Evolutionary conservation across 2,888 invertebrate species (phyloP).

Genomic region (Rotaria sp.): DNA sequence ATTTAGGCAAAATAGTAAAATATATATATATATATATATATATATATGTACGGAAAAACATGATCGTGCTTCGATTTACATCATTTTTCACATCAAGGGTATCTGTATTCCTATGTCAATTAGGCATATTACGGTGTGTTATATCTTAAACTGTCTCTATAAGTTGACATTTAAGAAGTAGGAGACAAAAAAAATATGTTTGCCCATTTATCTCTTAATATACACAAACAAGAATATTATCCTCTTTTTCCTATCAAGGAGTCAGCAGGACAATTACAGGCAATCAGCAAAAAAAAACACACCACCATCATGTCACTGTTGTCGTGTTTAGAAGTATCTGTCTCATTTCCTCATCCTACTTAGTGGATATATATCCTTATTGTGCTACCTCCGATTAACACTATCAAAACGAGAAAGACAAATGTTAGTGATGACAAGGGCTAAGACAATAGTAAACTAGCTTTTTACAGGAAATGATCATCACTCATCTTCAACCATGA

Average conservation of each 20-base stretch:
- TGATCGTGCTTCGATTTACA: not conserved
- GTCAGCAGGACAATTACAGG: not conserved
- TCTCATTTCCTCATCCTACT: not conserved
- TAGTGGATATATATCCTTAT: not conserved
- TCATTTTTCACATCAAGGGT: not conserved
- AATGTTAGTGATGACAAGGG: too few relatives aligned
- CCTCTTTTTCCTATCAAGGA: not conserved
- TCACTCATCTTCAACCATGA: not conserved
- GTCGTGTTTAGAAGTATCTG: not conserved
- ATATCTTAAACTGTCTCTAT: not conserved
- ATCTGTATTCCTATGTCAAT: not conserved
- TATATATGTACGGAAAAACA: not conserved
- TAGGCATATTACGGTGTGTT: not conserved
- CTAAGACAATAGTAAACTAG: too few relatives aligned
- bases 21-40: not conserved
- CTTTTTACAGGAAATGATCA: not conserved
- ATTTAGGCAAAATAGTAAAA: not conserved
- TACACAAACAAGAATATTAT: not conserved
- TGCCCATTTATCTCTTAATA: not conserved
- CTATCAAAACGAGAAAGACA: too few relatives aligned
- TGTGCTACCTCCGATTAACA: not conserved
- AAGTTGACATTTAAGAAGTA: not conserved
- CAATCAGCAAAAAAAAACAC: not conserved
- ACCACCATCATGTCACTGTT: not conserved
- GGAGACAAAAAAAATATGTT: not conserved